Percentiles rank a stretch among this genome's conserved stretches.
Evolutionary conservation across 2,113 vertebrate genomes (phyloP).

Genomic region (Paramisgurnus dabryanus): DNA sequence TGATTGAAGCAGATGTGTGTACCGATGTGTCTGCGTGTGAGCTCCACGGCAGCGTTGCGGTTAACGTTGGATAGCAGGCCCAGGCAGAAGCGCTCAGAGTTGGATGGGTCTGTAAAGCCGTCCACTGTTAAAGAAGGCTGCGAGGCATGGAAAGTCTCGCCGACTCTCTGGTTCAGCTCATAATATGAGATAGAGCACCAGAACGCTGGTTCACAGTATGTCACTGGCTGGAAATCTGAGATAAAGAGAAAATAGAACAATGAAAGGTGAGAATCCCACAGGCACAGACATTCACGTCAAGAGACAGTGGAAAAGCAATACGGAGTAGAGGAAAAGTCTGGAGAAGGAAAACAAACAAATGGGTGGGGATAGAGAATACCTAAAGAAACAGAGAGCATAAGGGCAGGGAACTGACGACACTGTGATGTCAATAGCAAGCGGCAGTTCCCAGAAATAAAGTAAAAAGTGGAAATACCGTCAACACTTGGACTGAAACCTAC

Average conservation of each 20-base stretch:
- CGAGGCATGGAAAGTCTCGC: constrained; percentile 97
- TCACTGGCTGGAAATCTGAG: constrained; percentile 94
- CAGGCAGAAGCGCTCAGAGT: constrained; percentile 97
- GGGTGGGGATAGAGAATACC: constrained; percentile 18
- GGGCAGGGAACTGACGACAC: constrained; percentile 55
- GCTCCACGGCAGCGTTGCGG: constrained; percentile 92
- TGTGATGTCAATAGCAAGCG: constrained; percentile 58
- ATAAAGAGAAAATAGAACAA: neutral
- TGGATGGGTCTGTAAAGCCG: constrained; percentile 97
- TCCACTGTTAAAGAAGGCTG: constrained; percentile 98
- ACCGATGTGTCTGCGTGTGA: constrained; percentile 95
- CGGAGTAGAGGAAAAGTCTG: constrained; percentile 1
- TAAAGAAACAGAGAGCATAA: constrained; percentile 42
- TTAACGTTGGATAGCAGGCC: constrained; percentile 96
- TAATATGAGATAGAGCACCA: constrained; percentile 99
- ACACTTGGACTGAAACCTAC: constrained; percentile 55
- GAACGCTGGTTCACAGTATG: constrained; percentile 97
- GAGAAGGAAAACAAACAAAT: constrained; percentile 41
- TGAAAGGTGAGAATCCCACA: neutral
- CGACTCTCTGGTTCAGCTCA: constrained; percentile 97
- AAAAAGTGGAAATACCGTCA: constrained; percentile 67
- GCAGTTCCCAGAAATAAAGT: constrained; percentile 65
- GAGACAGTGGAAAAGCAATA: neutral
- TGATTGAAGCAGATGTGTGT: constrained; percentile 21
- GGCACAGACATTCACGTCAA: constrained; percentile 1